These are phyloP conservation scores for Odontamblyopus lacepedii DNA, from an alignment of 2,797 vertebrate species.

Conservation along the genomic window DNA sequence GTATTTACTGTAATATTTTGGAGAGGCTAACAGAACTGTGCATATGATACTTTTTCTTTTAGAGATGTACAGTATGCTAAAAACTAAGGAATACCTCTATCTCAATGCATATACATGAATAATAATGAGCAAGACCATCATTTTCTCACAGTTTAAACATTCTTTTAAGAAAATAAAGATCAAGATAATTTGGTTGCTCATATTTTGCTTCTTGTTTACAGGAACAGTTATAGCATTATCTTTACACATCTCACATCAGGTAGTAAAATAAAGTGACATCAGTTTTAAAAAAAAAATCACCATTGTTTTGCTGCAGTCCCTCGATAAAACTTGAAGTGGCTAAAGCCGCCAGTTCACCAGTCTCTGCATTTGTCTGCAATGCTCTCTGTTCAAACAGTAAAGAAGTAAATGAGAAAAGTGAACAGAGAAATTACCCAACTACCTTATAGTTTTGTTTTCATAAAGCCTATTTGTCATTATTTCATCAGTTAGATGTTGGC, in stretches of 20 bases:
- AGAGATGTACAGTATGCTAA: not conserved
- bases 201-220: too few relatives aligned
- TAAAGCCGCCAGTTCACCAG: constrained; percentile 40
- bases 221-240: too few relatives aligned
- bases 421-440: not conserved
- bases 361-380: constrained; percentile 8
- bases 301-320: constrained; percentile 28
- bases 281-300: constrained; percentile 26
- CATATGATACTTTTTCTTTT: too few relatives aligned
- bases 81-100: not conserved
- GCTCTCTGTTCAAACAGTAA: constrained; percentile 28
- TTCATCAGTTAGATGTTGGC: too few relatives aligned
- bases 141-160: too few relatives aligned
- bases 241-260: too few relatives aligned
- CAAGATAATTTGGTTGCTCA: too few relatives aligned
- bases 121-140: too few relatives aligned
- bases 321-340: constrained; percentile 54
- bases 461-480: not conserved
- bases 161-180: too few relatives aligned
- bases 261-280: too few relatives aligned
- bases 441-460: not conserved
- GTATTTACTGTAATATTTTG: not conserved
- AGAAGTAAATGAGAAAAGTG: not conserved
- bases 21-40: too few relatives aligned
- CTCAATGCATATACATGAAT: too few relatives aligned